Evolutionary conservation across 2,797 vertebrate genomes (phyloP).

Genomic region (Hydrophis major): DNA sequence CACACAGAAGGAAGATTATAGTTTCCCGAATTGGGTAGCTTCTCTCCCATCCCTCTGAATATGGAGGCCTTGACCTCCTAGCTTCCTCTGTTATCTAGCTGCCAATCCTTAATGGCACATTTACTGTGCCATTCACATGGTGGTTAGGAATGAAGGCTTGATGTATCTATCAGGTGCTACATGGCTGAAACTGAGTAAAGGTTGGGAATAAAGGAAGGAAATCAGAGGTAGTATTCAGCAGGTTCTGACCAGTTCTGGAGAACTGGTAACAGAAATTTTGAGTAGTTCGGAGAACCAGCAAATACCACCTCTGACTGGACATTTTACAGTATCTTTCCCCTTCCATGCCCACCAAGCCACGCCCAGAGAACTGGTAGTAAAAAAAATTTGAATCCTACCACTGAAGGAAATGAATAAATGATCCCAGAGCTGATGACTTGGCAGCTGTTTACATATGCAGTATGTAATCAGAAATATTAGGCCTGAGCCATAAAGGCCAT

Average conservation of each 20-base stretch:
- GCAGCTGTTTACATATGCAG: neutral
- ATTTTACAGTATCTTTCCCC: no score
- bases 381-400: no score
- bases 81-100: neutral
- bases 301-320: no score
- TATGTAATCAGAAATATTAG: neutral
- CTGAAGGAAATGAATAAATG: neutral
- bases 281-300: no score
- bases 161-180: neutral
- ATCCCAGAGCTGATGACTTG: neutral
- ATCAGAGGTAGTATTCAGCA: no score
- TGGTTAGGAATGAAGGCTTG: neutral
- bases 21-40: neutral
- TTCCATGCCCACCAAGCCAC: no score
- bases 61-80: neutral
- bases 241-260: no score
- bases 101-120: neutral
- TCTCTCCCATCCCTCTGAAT: neutral
- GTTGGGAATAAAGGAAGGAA: neutral
- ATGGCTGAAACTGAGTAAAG: neutral
- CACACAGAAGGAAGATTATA: neutral
- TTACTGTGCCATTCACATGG: neutral
- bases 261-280: no score
- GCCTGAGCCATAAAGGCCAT: neutral
- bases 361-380: no score